Base-by-base conservation (phyloP, 2,797 vertebrate species). In the Remorina albescens region DNA sequence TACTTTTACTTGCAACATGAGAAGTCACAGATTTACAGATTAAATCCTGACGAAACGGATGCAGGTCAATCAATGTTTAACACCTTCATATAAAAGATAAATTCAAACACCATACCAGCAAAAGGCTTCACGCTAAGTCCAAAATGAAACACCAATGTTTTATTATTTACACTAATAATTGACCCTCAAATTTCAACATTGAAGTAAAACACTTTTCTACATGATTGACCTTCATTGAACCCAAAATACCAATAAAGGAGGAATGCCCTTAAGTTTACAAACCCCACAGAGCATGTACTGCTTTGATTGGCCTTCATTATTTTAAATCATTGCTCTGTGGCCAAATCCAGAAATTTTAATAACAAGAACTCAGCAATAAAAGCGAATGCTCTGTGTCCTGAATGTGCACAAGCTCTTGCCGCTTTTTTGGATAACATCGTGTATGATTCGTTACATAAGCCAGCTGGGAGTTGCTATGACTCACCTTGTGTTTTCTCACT, bases 401-500 rank as follows among this genome's bases (percentile, higher is more conserved):
- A 8, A n/a, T 44, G 26, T 21, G 36, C 21, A 53, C 37, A 9
- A 41, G 50, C 44, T 64, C 54, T 41, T 28, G n/a, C 23, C 50
- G 13, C 8, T 51, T 74, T 69, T 28, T 59, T 18, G n/a, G 44
- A 49, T 47, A 62, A 79, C 21, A 28, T 39, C 36, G 55, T 37
- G 64, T 21, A 61, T 44, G 26, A 79, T 77, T 54, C 46, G 60
- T 79, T 74, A 46, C 72, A 77, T 74, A 77, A 88, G 47, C 72
- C 62, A 47, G 74, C 46, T 18, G 78, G 63, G 55, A 80, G 71
- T 60, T 76, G 67, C 74, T 19, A 41, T 87, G 87, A 87, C 69
- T 87, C 79, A 88, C 67, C 69, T 81, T 58, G 61, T 56, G 61
- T 75, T 71, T 76, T 67, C 63, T 71, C 59, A 58, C 63, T 64